phyloP scores from a whole-genome alignment of 2,888 invertebrate species.

The Leistus spinibarbis region DNA sequence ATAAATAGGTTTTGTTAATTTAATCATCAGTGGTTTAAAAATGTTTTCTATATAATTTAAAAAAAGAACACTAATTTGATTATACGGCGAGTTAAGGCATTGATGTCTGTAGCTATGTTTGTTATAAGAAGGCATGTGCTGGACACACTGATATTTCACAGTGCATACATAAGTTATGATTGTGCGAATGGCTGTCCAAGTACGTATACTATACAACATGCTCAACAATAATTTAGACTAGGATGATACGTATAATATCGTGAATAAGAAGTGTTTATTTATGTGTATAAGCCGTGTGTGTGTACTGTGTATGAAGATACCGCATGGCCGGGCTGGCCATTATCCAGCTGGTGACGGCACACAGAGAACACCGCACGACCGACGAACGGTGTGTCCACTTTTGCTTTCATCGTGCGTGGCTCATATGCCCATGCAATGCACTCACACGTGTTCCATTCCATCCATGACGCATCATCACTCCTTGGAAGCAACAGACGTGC shows the following conservation, averaged over 20 bases:
- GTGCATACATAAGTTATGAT: too few relatives aligned
- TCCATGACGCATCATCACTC: neutral
- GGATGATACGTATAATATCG: neutral
- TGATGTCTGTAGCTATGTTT: too few relatives aligned
- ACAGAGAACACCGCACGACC: neutral
- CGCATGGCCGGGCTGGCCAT: neutral
- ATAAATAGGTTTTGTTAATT: too few relatives aligned
- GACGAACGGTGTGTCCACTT: conserved; percentile 4
- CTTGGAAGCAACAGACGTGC: neutral
- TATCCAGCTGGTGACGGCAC: neutral
- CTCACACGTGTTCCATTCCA: neutral
- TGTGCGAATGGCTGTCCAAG: neutral
- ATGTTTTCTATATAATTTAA: too few relatives aligned
- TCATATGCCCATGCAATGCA: neutral
- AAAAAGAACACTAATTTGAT: too few relatives aligned
- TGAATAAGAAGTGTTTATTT: neutral
- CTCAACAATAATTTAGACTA: neutral
- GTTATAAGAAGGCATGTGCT: too few relatives aligned
- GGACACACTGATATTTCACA: too few relatives aligned
- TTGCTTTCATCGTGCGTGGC: conserved; percentile 3
- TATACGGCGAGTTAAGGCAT: too few relatives aligned
- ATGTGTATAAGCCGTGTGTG: neutral
- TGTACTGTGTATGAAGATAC: neutral
- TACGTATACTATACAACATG: neutral
- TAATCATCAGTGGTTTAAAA: too few relatives aligned